Conservation (phyloP, 2,113 vertebrate species). For the Opisthocomus hoazin region DNA sequence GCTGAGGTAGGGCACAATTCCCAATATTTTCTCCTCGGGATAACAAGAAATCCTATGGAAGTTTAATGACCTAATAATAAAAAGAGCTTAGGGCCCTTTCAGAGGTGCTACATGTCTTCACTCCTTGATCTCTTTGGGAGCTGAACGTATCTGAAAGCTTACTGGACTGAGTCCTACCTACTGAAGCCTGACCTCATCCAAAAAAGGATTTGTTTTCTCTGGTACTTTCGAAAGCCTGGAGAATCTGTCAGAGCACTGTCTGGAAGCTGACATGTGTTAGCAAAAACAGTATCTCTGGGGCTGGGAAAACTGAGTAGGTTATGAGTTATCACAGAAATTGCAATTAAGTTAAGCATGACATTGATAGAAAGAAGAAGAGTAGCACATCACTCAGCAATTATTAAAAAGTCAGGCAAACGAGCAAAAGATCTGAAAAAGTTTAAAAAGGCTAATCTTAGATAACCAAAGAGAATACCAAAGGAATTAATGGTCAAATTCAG, state of each 20-base stretch:
- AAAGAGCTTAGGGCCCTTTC: neutral
- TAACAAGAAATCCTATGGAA: neutral
- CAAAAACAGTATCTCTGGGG: neutral
- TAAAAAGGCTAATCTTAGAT: neutral
- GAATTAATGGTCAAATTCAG: neutral
- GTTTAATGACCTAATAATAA: neutral
- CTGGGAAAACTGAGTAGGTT: neutral
- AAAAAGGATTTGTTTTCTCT: neutral
- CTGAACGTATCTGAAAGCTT: neutral
- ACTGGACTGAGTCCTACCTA: neutral
- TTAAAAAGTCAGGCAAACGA: neutral
- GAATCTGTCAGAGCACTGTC: neutral
- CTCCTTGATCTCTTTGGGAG: neutral
- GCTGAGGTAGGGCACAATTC: neutral
- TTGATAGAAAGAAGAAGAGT: neutral
- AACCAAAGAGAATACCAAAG: neutral
- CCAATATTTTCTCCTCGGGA: neutral
- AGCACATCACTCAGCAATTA: neutral
- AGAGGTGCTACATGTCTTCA: neutral
- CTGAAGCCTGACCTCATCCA: neutral
- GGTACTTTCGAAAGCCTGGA: neutral
- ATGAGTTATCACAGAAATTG: neutral
- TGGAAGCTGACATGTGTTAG: neutral
- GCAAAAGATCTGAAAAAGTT: neutral
- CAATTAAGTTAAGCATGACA: neutral